Percentiles rank a stretch among this genome's conserved stretches.
Evolutionary conservation across 1,140 invertebrate species (phyloP).

Genomic region (Pachyrhynchus sulphureomaculatus): DNA sequence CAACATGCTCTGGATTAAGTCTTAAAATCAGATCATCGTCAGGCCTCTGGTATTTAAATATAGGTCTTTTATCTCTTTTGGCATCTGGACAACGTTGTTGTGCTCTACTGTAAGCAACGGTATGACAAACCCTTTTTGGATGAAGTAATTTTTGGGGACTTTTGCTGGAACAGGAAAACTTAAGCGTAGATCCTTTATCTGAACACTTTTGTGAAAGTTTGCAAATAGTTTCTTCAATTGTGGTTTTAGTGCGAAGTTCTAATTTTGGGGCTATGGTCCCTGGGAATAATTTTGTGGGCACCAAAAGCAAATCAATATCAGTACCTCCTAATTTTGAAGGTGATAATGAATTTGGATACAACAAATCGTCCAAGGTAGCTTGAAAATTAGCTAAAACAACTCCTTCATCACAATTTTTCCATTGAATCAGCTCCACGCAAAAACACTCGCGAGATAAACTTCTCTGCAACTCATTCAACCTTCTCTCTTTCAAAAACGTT

Average conservation of each 20-base stretch:
- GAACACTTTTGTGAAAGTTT: constrained; percentile 19
- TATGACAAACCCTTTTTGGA: constrained; percentile 45
- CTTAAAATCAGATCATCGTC: constrained; percentile 41
- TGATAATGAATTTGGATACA: constrained; percentile 57
- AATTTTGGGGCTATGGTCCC: constrained; percentile 63
- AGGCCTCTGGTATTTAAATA: constrained; percentile 40
- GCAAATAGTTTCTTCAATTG: constrained; percentile 55
- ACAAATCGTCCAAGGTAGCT: constrained; percentile 61
- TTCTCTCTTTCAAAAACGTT: constrained; percentile 57
- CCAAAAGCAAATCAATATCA: constrained; percentile 68
- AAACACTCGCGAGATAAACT: constrained; percentile 58
- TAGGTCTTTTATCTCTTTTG: constrained; percentile 28
- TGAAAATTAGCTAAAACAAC: constrained; percentile 63
- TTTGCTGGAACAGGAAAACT: constrained; percentile 43
- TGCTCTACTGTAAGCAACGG: constrained; percentile 38
- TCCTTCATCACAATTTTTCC: constrained; percentile 54
- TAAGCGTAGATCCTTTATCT: constrained; percentile 49
- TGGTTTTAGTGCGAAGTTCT: constrained; percentile 58
- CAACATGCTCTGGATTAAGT: constrained; percentile 23
- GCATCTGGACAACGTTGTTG: constrained; percentile 22
- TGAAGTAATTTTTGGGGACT: constrained; percentile 21
- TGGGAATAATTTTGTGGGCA: constrained; percentile 63
- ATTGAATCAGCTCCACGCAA: constrained; percentile 65
- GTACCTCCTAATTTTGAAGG: constrained; percentile 54
- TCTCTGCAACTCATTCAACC: constrained; percentile 52